Conservation (phyloP, 2,888 invertebrate species). For the Cremastinae sp. region DNA sequence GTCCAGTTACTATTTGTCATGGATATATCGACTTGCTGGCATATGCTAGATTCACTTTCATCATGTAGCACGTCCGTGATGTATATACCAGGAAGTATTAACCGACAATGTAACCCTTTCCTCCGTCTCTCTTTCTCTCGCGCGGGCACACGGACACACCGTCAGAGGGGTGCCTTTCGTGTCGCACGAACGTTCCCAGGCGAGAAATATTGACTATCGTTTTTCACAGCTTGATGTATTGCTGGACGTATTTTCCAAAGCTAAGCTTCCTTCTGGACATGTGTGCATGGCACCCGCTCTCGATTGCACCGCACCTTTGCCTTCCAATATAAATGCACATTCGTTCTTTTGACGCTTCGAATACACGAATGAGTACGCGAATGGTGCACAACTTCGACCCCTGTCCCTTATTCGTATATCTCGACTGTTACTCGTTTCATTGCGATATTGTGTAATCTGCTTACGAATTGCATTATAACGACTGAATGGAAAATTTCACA, state of each 20-base stretch:
- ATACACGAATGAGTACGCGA: conserved; percentile 52
- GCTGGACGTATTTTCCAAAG: conserved; percentile 54
- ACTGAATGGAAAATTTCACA: too few relatives aligned
- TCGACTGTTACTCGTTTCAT: too few relatives aligned
- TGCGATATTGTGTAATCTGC: too few relatives aligned
- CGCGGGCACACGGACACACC: too few relatives aligned
- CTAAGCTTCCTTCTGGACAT: conserved; percentile 24
- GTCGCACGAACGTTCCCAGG: conserved; percentile 56
- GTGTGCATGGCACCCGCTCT: not conserved
- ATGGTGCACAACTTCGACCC: conserved; percentile 43
- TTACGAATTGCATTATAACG: too few relatives aligned
- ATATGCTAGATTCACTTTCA: conserved; percentile 17
- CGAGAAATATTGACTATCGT: conserved; percentile 62
- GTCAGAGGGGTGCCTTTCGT: conserved; percentile 58
- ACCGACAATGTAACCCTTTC: conserved; percentile 32
- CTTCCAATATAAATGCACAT: conserved; percentile 16
- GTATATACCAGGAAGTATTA: conserved; percentile 39
- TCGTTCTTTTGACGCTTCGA: conserved; percentile 17
- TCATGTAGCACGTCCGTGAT: conserved; percentile 18
- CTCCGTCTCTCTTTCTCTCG: conserved; percentile 1
- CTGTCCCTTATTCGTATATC: conserved; percentile 17
- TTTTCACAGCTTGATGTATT: conserved; percentile 60
- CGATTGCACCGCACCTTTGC: conserved; percentile 6
- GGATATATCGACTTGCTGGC: conserved; percentile 23
- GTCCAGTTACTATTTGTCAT: conserved; percentile 21